Conservation (phyloP, 2,113 vertebrate genomes). For the Antidorcas marsupialis region DNA sequence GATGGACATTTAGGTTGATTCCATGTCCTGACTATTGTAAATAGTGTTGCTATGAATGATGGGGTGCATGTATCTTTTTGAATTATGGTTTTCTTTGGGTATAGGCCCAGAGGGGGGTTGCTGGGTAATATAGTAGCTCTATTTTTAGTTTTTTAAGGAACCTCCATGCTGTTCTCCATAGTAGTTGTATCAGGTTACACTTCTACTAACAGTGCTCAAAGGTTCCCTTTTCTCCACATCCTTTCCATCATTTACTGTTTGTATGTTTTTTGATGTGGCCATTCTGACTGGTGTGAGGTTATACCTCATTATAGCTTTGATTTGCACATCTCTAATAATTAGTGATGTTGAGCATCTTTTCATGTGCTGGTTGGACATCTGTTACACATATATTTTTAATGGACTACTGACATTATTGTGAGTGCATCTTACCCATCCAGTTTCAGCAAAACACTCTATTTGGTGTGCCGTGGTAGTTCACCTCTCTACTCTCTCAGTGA, state of each 20-base stretch:
- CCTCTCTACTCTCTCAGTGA: neutral
- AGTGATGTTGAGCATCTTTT: neutral
- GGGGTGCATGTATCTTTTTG: neutral
- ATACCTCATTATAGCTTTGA: neutral
- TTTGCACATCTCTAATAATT: neutral
- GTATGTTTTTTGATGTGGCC: neutral
- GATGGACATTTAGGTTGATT: neutral
- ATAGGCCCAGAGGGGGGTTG: neutral
- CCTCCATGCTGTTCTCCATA: neutral
- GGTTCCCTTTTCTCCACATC: neutral
- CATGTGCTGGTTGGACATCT: neutral
- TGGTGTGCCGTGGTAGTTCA: rapidly evolving
- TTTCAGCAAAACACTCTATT: neutral
- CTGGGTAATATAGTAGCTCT: neutral
- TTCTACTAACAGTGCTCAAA: neutral
- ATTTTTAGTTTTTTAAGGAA: neutral
- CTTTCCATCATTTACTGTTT: neutral
- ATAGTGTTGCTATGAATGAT: neutral
- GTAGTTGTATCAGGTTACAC: neutral
- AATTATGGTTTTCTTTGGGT: neutral
- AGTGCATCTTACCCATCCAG: neutral
- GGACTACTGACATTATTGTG: no score
- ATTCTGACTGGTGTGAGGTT: neutral
- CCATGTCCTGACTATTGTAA: neutral
- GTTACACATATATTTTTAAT: neutral